Evolutionary conservation across 2,797 vertebrate species (phyloP), one percentile per base, ranked within the genome.

Genomic region (Manis javanica): DNA sequence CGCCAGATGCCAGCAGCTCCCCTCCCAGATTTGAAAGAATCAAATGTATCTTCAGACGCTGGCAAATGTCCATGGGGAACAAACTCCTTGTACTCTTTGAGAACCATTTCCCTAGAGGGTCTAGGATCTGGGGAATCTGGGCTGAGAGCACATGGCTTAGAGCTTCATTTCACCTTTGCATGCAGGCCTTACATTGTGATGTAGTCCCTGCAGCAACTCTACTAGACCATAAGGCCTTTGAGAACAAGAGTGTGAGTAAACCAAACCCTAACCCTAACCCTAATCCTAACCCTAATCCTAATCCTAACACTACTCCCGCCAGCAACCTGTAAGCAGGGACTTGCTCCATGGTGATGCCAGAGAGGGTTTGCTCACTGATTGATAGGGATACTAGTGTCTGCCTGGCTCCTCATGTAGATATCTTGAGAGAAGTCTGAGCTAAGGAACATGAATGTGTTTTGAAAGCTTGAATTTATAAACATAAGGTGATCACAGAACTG

Each of bases 401-500:
- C 53, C 81, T 34, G 12, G 18, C 49, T 91, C 59, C 46, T 88
- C 71, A 66, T 15, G 14, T 39, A 85, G 89, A 88, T 42, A 90
- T 88, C 92, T 91, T 64, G 88, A 91, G 39, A 90, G 78, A 91
- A 88, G 81, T 82, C 53, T 86, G 69, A 96, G 49, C 19, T 63
- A 78, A 94, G n/a, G 68, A 55, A 91, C n/a, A 53, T 49, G 84
- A 81, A 75, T n/a, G 14, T 66, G 34, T 83, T 75, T 93, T 91
- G 68, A 93, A 93, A 96, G 63, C 72, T 92, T 90, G 34, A 93
- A 64, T 46, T 26, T 87, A 83, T 89, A 94, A 82, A 37, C 64
- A 31, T 61, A 85, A 74, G 19, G 23, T 74, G 34, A 85, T 95
- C 59, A 71, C 74, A 87, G 90, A 93, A 51, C 87, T 97, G 72